Evolutionary conservation across 30 jellyfish, hydroid and myxozoan genomes (phyloP).

Genomic region (Hydra vulgaris): DNA sequence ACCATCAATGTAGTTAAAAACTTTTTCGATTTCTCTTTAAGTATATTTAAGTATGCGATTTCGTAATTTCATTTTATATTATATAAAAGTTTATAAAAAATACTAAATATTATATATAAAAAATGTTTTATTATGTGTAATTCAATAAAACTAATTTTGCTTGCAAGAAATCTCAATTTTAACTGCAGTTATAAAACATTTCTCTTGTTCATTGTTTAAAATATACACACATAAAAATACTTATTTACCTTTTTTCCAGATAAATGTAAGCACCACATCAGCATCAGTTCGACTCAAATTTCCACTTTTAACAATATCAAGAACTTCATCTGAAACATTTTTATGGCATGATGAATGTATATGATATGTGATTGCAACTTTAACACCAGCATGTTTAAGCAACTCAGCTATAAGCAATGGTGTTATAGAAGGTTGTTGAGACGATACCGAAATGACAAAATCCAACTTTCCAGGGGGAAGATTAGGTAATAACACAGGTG

Average conservation of each 20-base stretch:
- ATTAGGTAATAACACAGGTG: background rate
- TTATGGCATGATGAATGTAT: constrained; percentile 7
- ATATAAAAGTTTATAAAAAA: too few relatives aligned
- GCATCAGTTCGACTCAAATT: constrained; percentile 5
- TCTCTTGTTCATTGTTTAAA: too few relatives aligned
- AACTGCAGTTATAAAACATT: too few relatives aligned
- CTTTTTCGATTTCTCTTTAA: too few relatives aligned
- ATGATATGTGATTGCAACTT: constrained; percentile 7
- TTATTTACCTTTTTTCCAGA: constrained; percentile 59
- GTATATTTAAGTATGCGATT: too few relatives aligned
- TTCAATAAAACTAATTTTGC: too few relatives aligned
- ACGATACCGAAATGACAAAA: constrained; percentile 24
- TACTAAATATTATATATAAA: too few relatives aligned
- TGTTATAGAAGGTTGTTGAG: constrained; percentile 13
- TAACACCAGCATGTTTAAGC: constrained; percentile 4
- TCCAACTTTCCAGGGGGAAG: constrained; percentile 18
- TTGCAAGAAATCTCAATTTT: too few relatives aligned
- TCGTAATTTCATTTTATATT: too few relatives aligned
- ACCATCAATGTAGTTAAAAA: too few relatives aligned
- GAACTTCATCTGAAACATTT: background rate
- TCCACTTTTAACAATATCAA: background rate
- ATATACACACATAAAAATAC: too few relatives aligned
- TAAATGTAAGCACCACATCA: constrained; percentile 29
- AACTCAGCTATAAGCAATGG: constrained; percentile 11
- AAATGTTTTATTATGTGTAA: too few relatives aligned